These are phyloP conservation scores for Cheirogaleus major DNA, from an alignment of 2,797 vertebrate species.

Conservation along the genomic window DNA sequence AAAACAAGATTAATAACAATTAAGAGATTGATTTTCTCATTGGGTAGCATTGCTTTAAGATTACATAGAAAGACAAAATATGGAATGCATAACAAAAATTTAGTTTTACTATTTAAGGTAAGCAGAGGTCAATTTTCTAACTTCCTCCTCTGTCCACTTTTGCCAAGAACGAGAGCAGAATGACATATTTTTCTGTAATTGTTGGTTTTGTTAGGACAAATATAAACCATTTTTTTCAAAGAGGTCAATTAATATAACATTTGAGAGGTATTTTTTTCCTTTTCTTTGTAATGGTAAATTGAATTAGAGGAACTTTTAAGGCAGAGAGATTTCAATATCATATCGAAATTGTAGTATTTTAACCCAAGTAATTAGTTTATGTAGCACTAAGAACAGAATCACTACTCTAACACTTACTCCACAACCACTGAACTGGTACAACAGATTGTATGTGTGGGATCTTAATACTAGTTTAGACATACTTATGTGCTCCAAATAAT, in stretches of 20 bases:
- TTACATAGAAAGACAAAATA: background rate
- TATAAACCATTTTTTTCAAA: slow-evolving; percentile 2
- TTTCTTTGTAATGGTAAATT: background rate
- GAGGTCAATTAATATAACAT: slow-evolving; percentile 51
- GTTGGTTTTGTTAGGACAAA: background rate
- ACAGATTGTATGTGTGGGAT: background rate
- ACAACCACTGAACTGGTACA: background rate
- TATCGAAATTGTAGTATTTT: background rate
- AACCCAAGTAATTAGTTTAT: background rate
- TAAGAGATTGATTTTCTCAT: background rate
- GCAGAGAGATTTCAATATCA: background rate
- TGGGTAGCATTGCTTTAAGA: background rate
- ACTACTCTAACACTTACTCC: background rate
- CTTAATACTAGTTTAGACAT: background rate
- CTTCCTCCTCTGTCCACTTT: background rate
- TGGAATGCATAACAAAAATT: background rate
- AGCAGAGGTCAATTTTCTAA: background rate
- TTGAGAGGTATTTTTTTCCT: background rate
- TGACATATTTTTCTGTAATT: background rate
- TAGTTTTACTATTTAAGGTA: background rate
- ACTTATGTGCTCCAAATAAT: background rate
- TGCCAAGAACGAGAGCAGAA: background rate
- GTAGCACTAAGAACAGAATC: background rate
- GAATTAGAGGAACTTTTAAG: slow-evolving; percentile 11
- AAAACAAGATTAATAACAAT: background rate